Evolutionary conservation across 2,797 vertebrate species (phyloP).

Genomic region (Sebastes minor): DNA sequence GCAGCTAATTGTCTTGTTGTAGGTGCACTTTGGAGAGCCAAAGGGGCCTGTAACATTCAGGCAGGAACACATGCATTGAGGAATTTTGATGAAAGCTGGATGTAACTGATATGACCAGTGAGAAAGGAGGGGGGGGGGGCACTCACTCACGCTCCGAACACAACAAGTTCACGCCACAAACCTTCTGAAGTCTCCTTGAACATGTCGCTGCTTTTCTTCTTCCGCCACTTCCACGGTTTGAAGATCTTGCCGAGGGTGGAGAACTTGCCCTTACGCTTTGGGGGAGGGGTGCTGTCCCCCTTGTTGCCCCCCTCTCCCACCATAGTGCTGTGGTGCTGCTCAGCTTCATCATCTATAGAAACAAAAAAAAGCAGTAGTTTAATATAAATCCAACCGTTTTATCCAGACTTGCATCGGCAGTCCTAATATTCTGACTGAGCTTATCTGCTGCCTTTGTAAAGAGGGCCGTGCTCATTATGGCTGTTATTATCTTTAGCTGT

Average conservation of each 20-base stretch:
- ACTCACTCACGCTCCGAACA: not conserved
- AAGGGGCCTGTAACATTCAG: not conserved
- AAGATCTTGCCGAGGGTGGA: conserved; percentile 97
- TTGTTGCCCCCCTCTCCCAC: conserved; percentile 86
- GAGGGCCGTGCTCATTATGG: conserved; percentile 33
- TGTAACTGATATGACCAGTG: conserved; percentile 5
- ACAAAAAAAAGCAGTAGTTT: not conserved
- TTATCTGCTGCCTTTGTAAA: conserved; percentile 30
- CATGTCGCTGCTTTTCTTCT: conserved; percentile 98
- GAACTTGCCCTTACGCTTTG: conserved; percentile 97
- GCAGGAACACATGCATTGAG: conserved; percentile 21
- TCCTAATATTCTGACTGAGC: conserved; percentile 5
- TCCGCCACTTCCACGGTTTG: conserved; percentile 99
- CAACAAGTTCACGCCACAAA: conserved; percentile 65
- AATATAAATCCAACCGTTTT: not conserved
- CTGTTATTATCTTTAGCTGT: conserved; percentile 70
- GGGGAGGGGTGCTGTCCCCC: conserved; percentile 88
- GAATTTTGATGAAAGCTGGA: conserved; percentile 44
- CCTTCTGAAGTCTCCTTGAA: conserved; percentile 99
- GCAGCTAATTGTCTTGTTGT: conserved; percentile 12
- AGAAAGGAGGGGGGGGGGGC: not conserved
- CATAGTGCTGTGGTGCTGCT: conserved; percentile 79
- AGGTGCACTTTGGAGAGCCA: not conserved
- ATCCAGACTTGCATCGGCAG: not conserved
- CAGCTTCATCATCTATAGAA: conserved; percentile 83